Base-by-base conservation (phyloP, 2,888 invertebrate species). In the Athripsodes cinereus region DNA sequence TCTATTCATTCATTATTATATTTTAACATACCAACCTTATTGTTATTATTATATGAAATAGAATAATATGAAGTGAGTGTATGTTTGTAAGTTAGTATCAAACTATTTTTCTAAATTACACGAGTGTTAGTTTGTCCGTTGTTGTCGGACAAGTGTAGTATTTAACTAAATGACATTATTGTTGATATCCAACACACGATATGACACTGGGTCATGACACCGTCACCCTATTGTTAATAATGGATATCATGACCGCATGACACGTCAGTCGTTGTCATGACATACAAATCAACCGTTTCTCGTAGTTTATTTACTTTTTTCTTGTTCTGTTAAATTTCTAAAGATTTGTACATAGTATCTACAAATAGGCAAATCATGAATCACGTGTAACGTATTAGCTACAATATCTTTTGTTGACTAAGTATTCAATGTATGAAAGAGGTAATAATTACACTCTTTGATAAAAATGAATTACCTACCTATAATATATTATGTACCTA, bases 231-330 rank as follows among this genome's bases (percentile, higher is more conserved):
- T 40, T 40, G 40, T 40, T 16, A 40, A n/a, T n/a, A n/a, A n/a
- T 40, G 13, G 2, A 40, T 40, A 13, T 26, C 26, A 26, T 26
- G 40, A 16, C 40, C 5, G 16, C 40, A 40, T 40, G 40, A n/a
- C n/a, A n/a, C n/a, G n/a, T n/a, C n/a, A n/a, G n/a, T n/a, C n/a
- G n/a, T n/a, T n/a, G n/a, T n/a, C n/a, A n/a, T n/a, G n/a, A 40
- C 40, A 40, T 16, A 40, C 40, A 40, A 40, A 40, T 40, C 40
- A 40, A 40, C 40, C 40, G 40, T 40, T n/a, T 40, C 40, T 40
- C 13, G 8, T 40, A 16, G 13, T 13, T n/a, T 8, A 40, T 13
- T 40, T 40, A 40, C 13, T 40, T 40, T 16, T 13, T n/a, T 40
- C 13, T 8, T n/a, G 5, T 3, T 13, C 13, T 40, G 40, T 16